phyloP scores from a whole-genome alignment of 1,140 invertebrate genomes.

The Gryllus bimaculatus region DNA sequence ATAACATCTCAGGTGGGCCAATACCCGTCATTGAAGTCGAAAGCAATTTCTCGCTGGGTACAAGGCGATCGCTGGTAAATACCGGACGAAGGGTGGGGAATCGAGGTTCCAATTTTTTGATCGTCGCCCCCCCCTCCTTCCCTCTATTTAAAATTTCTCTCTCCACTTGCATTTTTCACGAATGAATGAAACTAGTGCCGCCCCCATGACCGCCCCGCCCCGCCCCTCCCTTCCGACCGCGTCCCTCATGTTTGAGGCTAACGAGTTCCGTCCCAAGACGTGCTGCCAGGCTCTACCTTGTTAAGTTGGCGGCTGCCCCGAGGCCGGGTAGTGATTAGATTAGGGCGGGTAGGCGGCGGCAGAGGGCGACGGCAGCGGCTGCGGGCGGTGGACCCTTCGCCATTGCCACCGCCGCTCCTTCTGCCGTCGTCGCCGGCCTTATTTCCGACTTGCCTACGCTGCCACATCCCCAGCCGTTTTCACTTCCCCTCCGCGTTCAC shows the following conservation, averaged over 20 bases:
- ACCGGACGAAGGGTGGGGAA: background rate
- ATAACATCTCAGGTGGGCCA: too few relatives aligned
- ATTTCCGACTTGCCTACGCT: too few relatives aligned
- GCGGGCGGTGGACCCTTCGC: too few relatives aligned
- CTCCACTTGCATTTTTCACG: background rate
- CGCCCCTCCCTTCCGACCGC: background rate
- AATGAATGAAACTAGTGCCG: background rate
- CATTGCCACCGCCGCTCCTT: too few relatives aligned
- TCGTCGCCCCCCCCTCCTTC: background rate
- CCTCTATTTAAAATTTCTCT: background rate
- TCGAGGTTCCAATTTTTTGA: background rate
- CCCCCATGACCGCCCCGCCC: too few relatives aligned
- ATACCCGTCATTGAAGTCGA: too few relatives aligned
- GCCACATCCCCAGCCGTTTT: too few relatives aligned
- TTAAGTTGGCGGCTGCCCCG: background rate
- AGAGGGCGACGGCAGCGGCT: too few relatives aligned
- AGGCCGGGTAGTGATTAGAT: constrained; percentile 3
- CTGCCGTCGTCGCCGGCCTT: too few relatives aligned
- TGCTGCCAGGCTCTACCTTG: constrained; percentile 2
- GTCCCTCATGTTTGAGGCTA: background rate
- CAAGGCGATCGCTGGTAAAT: too few relatives aligned
- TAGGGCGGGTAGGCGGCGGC: background rate
- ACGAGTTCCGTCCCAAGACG: constrained; percentile 2
- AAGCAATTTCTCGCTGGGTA: too few relatives aligned
- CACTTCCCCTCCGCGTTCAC: too few relatives aligned